These are phyloP conservation scores for Zhuqinia jingwanae DNA, from an alignment of 2,888 invertebrate species.

Conservation along the genomic window DNA sequence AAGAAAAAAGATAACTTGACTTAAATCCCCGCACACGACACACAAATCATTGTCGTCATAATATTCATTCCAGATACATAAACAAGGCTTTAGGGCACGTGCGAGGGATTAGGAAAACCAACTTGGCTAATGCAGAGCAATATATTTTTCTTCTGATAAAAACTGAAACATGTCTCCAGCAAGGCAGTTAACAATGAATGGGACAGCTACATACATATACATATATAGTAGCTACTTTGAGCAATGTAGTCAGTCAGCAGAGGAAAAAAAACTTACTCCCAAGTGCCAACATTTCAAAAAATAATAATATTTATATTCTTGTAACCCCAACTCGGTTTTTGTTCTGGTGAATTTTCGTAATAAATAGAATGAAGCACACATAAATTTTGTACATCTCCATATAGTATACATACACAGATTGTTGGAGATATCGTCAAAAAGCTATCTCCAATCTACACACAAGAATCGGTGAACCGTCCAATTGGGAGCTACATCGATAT, in stretches of 20 bases:
- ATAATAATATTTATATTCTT: background rate
- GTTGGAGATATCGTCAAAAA: background rate
- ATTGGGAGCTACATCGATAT: background rate
- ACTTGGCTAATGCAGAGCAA: constrained; percentile 8
- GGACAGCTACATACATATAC: background rate
- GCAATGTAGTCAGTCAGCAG: background rate
- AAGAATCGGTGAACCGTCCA: background rate
- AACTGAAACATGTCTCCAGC: constrained; percentile 18
- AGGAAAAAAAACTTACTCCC: background rate
- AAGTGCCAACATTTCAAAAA: constrained; percentile 14
- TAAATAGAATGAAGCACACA: background rate
- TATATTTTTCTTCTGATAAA: constrained; percentile 8
- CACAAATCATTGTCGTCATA: background rate
- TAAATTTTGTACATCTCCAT: too few species aligned
- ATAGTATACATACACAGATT: background rate
- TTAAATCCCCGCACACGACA: constrained; percentile 6
- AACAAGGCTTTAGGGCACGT: constrained; percentile 45
- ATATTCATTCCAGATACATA: constrained; percentile 16
- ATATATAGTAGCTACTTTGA: background rate
- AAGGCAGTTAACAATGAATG: constrained; percentile 1
- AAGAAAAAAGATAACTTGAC: background rate
- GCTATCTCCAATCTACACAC: background rate
- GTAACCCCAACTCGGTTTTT: background rate
- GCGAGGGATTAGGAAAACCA: constrained; percentile 43
- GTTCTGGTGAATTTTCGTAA: background rate